These are phyloP conservation scores for Cyphomyrmex costatus DNA, from an alignment of 1,140 invertebrate species.

Conservation along the genomic window DNA sequence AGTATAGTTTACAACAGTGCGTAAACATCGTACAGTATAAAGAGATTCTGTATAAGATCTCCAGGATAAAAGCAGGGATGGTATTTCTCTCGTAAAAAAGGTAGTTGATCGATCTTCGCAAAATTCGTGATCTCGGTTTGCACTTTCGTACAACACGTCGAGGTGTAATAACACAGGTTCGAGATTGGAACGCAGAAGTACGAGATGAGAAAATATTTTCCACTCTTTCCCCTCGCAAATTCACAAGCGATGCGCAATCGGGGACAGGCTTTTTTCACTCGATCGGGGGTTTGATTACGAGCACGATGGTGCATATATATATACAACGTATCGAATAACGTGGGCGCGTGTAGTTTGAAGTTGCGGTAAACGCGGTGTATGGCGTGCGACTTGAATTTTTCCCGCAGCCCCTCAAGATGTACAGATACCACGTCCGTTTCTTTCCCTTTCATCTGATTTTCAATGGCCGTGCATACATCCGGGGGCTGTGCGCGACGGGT, in stretches of 20 bases:
- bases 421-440: slow-evolving; percentile 67
- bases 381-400: slow-evolving; percentile 51
- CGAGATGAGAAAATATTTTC: not conserved
- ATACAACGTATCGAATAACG: slow-evolving; percentile 5
- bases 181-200: not conserved
- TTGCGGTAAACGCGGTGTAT: not conserved
- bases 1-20: not conserved
- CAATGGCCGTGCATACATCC: slow-evolving; percentile 59
- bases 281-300: slow-evolving; percentile 40
- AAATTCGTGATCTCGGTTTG: not conserved
- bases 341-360: not conserved
- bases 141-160: not conserved
- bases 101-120: slow-evolving; percentile 7
- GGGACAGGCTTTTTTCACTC: slow-evolving; percentile 33
- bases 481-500: slow-evolving; percentile 40
- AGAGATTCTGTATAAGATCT: not conserved
- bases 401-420: slow-evolving; percentile 64
- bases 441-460: slow-evolving; percentile 65
- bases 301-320: not conserved
- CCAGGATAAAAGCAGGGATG: not conserved
- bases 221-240: not conserved
- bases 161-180: not conserved
- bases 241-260: slow-evolving; percentile 3
- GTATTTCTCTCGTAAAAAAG: not conserved
- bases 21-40: not conserved